Evolutionary conservation across 1,140 invertebrate genomes (phyloP).

Genomic region (Mizuhopecten yessoensis): DNA sequence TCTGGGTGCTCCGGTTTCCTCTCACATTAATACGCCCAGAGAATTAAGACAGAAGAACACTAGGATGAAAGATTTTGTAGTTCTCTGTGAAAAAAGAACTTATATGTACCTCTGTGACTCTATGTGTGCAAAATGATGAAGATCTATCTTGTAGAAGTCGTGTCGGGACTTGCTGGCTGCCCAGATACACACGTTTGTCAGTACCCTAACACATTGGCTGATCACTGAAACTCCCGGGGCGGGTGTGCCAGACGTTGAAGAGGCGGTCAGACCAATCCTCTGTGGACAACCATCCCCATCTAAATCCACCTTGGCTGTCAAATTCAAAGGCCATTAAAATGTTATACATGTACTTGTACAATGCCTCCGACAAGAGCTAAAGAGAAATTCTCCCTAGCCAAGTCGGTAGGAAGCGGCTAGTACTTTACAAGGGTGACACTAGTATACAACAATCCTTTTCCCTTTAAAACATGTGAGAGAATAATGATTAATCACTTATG

Average conservation of each 20-base stretch:
- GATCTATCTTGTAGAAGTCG: constrained; percentile 62
- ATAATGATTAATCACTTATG: too few relatives aligned
- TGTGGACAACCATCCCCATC: constrained; percentile 57
- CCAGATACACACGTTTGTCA: constrained; percentile 67
- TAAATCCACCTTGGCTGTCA: constrained; percentile 62
- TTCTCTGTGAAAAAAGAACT: not conserved
- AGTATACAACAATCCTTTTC: too few relatives aligned
- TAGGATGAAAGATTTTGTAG: too few relatives aligned
- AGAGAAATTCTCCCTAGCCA: too few relatives aligned
- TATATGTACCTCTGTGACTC: constrained; percentile 63
- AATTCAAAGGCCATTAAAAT: constrained; percentile 6
- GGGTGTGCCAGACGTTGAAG: constrained; percentile 55
- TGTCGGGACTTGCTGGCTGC: constrained; percentile 65
- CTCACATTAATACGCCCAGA: too few relatives aligned
- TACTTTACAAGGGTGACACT: too few relatives aligned
- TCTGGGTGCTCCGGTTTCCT: too few relatives aligned
- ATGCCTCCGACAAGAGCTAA: too few relatives aligned
- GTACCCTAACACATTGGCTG: constrained; percentile 57
- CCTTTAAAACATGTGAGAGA: too few relatives aligned
- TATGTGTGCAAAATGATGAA: constrained; percentile 63
- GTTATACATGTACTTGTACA: not conserved
- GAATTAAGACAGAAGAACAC: too few relatives aligned
- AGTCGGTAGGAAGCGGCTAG: too few relatives aligned
- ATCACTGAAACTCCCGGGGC: constrained; percentile 55
- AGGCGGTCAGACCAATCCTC: constrained; percentile 60